A percentile compares a stretch with the other conserved stretches of the same genome.
These are phyloP conservation scores for Psittacula cyanocephala DNA, from an alignment of 2,113 vertebrate species.

Conservation along the genomic window DNA sequence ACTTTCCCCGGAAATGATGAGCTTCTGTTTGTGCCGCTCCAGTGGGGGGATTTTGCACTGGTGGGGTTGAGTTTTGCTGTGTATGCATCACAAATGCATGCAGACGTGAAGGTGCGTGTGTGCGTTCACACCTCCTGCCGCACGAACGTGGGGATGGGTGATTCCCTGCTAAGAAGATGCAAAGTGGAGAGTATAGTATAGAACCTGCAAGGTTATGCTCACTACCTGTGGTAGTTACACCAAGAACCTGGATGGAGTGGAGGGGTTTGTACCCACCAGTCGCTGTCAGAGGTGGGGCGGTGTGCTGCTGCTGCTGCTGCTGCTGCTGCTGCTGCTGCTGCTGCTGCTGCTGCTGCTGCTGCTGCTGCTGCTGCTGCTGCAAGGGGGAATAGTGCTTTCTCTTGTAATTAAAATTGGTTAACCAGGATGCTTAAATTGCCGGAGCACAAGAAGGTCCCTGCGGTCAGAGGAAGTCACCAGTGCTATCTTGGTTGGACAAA, in stretches of 20 bases:
- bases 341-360: background rate
- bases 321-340: background rate
- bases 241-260: accelerated
- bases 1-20: background rate
- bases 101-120: background rate
- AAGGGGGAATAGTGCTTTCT: too few relatives aligned
- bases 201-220: background rate
- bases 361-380: background rate
- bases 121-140: background rate
- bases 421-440: background rate
- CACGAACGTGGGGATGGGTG: accelerated
- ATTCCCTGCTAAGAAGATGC: background rate
- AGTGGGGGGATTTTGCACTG: accelerated
- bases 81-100: background rate
- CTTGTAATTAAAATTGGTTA: background rate
- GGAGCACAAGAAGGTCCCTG: accelerated
- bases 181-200: accelerated
- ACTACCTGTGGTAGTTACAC: background rate
- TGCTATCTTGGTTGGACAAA: background rate
- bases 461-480: background rate
- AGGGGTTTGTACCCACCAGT: background rate
- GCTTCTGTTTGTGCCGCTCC: background rate
- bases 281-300: accelerated
- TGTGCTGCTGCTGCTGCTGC: background rate
- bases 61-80: background rate